These are phyloP conservation scores for Desoria tigrina DNA, from an alignment of 2,888 invertebrate genomes.

Conservation along the genomic window DNA sequence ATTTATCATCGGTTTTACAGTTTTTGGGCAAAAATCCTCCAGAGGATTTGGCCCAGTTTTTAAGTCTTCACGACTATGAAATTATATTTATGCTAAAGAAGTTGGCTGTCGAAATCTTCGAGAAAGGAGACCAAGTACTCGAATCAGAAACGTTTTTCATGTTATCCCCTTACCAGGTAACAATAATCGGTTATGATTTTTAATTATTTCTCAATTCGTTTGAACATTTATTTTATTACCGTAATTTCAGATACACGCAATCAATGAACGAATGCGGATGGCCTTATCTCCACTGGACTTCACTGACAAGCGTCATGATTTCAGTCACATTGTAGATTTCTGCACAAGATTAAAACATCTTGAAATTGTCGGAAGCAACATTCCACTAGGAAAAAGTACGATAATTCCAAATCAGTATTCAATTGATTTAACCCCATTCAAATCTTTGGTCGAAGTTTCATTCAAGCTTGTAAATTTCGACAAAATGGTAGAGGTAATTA, in stretches of 20 bases:
- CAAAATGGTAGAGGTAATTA: constrained; percentile 44
- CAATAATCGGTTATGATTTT: constrained; percentile 17
- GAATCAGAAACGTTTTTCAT: constrained; percentile 66
- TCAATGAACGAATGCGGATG: constrained; percentile 81
- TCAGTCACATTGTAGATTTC: constrained; percentile 88
- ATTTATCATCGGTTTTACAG: constrained; percentile 74
- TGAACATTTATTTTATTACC: background rate
- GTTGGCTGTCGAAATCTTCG: constrained; percentile 75
- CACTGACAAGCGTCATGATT: constrained; percentile 77
- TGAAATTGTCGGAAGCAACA: constrained; percentile 67
- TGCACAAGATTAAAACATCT: constrained; percentile 73
- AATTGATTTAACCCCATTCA: constrained; percentile 83
- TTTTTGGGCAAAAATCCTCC: constrained; percentile 71
- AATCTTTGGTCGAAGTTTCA: constrained; percentile 65
- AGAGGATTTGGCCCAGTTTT: constrained; percentile 75
- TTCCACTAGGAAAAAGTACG: constrained; percentile 76
- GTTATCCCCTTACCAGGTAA: constrained; percentile 78
- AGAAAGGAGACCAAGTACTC: constrained; percentile 71
- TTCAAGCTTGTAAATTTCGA: constrained; percentile 68
- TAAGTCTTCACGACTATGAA: constrained; percentile 87
- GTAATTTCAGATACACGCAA: constrained; percentile 76
- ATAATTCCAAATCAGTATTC: constrained; percentile 76
- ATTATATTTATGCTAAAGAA: constrained; percentile 81
- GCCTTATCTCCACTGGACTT: constrained; percentile 80
- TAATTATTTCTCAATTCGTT: constrained; percentile 17